These are phyloP conservation scores for Hyppa rectilinea DNA, from an alignment of 2,888 invertebrate genomes.

Conservation along the genomic window DNA sequence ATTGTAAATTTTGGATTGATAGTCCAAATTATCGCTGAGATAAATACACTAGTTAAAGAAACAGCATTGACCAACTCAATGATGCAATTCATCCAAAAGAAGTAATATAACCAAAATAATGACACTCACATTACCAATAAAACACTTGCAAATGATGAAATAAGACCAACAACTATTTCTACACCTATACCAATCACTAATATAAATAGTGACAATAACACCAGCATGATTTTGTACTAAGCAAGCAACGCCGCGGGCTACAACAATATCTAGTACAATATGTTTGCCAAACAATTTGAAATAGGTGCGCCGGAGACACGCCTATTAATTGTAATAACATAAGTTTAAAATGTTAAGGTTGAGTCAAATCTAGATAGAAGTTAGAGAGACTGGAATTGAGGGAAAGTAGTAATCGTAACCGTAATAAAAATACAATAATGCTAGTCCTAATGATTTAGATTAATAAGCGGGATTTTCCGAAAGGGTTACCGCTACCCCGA, in stretches of 20 bases:
- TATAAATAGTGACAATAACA: constrained; percentile 42
- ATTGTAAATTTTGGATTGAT: background rate
- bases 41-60: background rate
- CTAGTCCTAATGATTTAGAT: no score
- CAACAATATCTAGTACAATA: constrained; percentile 33
- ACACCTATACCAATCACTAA: constrained; percentile 29
- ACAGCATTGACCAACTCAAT: background rate
- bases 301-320: constrained; percentile 56
- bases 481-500: no score
- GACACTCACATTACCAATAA: constrained; percentile 2
- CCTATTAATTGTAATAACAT: constrained; percentile 41
- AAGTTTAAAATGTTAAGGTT: constrained; percentile 30
- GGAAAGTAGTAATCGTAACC: background rate
- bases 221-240: constrained; percentile 46
- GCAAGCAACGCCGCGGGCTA: constrained; percentile 53
- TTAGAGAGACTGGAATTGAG: constrained; percentile 12
- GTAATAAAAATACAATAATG: background rate
- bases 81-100: background rate
- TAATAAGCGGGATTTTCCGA: no score
- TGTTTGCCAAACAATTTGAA: constrained; percentile 48
- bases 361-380: constrained; percentile 22
- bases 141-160: constrained; percentile 33
- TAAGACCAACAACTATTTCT: constrained; percentile 12
- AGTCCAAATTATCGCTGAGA: background rate
- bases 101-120: constrained; percentile 11